Conservation (phyloP, 1,140 invertebrate genomes). For the Ctenoplectra terminalis region DNA sequence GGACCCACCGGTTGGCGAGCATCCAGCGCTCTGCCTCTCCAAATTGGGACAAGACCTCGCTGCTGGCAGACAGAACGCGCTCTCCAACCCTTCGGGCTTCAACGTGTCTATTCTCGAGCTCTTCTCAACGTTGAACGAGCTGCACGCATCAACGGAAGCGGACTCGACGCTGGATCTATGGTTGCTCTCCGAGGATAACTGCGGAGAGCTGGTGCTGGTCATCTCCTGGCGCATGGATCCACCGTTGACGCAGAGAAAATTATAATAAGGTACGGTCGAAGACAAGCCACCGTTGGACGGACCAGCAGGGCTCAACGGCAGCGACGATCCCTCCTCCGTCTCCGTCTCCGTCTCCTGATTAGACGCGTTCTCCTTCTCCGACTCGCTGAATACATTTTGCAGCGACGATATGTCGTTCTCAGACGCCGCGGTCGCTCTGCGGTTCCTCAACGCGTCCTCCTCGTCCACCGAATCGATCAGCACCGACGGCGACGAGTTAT, state of each 20-base stretch:
- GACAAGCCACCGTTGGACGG: conserved; percentile 65
- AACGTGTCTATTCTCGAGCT: conserved; percentile 72
- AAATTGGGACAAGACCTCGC: conserved; percentile 82
- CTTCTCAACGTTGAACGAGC: conserved; percentile 77
- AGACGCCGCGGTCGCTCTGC: not conserved
- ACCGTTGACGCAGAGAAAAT: conserved; percentile 78
- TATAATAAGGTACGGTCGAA: conserved; percentile 73
- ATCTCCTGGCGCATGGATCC: conserved; percentile 78
- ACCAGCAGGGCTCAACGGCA: conserved; percentile 77
- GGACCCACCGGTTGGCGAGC: conserved; percentile 74
- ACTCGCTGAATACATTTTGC: conserved; percentile 75
- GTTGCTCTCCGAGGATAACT: conserved; percentile 68
- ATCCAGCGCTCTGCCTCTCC: conserved; percentile 77
- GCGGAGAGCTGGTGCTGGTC: conserved; percentile 80
- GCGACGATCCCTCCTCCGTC: conserved; percentile 76
- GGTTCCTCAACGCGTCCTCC: not conserved
- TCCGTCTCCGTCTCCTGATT: conserved; percentile 75
- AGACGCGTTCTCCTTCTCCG: conserved; percentile 67
- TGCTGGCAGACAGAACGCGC: conserved; percentile 81
- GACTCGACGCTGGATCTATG: conserved; percentile 74
- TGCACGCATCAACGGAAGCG: conserved; percentile 78
- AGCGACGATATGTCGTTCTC: conserved; percentile 63
- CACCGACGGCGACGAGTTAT: conserved; percentile 51
- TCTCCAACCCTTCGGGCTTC: conserved; percentile 80
- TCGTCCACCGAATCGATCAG: conserved; percentile 45